These are phyloP conservation scores for Mystacides longicornis DNA, from an alignment of 2,888 invertebrate genomes.

Conservation along the genomic window DNA sequence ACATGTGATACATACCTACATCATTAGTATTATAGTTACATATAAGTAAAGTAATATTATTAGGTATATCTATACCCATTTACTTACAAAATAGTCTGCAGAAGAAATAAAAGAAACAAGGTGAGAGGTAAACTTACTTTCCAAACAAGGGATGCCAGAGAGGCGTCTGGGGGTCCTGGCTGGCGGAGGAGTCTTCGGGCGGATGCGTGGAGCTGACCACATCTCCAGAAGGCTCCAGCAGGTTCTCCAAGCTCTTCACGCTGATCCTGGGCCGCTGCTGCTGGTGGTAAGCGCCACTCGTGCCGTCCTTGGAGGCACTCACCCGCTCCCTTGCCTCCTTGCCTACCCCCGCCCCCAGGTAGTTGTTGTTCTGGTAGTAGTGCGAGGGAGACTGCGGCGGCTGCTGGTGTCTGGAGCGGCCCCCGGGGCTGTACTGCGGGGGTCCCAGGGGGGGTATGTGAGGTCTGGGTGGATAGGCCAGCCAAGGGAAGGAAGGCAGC, in stretches of 20 bases:
- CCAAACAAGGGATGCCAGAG: conserved; percentile 82
- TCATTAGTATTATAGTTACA: no score
- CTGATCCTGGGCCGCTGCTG: conserved; percentile 53
- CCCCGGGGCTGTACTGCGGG: conserved; percentile 40
- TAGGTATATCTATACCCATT: no score
- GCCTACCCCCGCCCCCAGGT: conserved; percentile 35
- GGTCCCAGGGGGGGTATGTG: conserved; percentile 13
- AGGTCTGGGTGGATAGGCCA: conserved; percentile 35
- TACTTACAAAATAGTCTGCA: no score
- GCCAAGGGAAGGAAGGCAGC: conserved; percentile 27
- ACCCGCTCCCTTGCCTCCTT: conserved; percentile 28
- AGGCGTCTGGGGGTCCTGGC: conserved; percentile 54
- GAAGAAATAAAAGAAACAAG: not conserved
- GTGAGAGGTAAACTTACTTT: conserved; percentile 55
- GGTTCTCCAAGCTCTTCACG: conserved; percentile 55
- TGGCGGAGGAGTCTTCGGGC: conserved; percentile 43
- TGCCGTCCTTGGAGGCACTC: conserved; percentile 13
- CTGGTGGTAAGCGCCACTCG: conserved; percentile 31
- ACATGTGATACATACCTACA: no score
- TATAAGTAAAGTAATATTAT: no score
- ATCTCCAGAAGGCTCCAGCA: conserved; percentile 52
- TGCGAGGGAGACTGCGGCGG: conserved; percentile 27
- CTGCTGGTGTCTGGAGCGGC: conserved; percentile 33
- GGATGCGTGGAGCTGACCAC: conserved; percentile 58
- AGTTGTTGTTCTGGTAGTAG: conserved; percentile 43